Evolutionary conservation across 2,113 vertebrate genomes (phyloP).

Genomic region (Halcyon senegalensis): DNA sequence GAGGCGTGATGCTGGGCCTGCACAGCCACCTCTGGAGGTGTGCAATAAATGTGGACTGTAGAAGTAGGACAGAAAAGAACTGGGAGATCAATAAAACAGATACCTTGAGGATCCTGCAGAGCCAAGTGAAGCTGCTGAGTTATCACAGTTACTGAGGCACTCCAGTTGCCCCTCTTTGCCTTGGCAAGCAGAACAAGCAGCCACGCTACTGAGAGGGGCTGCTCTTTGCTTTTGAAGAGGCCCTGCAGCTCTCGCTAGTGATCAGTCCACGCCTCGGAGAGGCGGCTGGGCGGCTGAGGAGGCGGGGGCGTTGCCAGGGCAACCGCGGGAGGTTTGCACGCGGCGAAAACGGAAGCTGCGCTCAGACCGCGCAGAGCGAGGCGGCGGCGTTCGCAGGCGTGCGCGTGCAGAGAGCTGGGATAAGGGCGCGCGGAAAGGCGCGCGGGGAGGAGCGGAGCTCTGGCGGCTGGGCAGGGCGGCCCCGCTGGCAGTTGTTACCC

Average conservation of each 20-base stretch:
- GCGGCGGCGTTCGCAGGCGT: no score
- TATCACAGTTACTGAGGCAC: background rate
- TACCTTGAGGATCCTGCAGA: background rate
- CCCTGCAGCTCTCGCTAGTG: background rate
- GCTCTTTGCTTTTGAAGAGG: background rate
- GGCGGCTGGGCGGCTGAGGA: no score
- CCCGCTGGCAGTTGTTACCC: no score
- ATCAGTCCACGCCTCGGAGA: background rate
- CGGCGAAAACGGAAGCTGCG: no score
- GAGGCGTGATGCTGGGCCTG: background rate
- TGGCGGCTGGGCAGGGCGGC: no score
- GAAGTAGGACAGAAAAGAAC: background rate
- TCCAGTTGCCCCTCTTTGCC: background rate
- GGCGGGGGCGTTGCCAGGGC: no score
- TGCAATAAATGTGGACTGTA: background rate
- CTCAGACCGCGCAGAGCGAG: no score
- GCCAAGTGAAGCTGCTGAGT: background rate
- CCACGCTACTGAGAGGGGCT: background rate
- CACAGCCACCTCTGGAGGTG: background rate
- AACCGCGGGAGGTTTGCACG: no score
- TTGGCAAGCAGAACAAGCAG: background rate
- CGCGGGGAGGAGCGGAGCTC: no score
- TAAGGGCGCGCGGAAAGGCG: no score
- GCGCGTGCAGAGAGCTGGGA: no score
- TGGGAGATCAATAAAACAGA: background rate